Percentiles rank a stretch among this genome's conserved stretches.
Conservation (phyloP, 2,113 vertebrate genomes). For the Platysternon megacephalum region DNA sequence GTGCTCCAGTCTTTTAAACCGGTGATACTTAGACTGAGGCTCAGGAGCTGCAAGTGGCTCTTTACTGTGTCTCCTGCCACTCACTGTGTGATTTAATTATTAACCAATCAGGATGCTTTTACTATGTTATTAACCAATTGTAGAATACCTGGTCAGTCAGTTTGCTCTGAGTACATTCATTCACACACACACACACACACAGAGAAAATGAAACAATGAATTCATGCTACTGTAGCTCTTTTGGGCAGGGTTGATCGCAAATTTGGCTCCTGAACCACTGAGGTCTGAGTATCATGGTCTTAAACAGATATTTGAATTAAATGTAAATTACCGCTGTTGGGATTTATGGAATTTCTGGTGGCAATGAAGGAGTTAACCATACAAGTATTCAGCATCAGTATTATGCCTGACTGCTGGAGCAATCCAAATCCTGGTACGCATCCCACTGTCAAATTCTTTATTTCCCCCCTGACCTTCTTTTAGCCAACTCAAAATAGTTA, state of each 20-base stretch:
- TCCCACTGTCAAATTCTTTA: slow-evolving; percentile 46
- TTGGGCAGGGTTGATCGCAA: background rate
- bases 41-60: background rate
- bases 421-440: slow-evolving; percentile 17
- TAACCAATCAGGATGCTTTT: background rate
- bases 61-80: background rate
- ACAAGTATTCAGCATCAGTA: background rate
- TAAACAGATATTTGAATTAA: background rate
- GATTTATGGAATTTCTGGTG: background rate
- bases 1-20: background rate
- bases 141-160: background rate
- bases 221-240: background rate
- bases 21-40: background rate
- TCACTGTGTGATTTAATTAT: background rate
- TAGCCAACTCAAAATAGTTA: background rate
- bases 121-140: background rate
- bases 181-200: no score
- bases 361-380: slow-evolving; percentile 33
- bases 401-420: slow-evolving; percentile 13
- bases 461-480: slow-evolving; percentile 54
- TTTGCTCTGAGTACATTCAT: background rate
- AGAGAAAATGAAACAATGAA: background rate
- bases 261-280: background rate
- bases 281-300: background rate
- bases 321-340: background rate